Conservation (phyloP, 2,113 vertebrate genomes). For the Haemorhous mexicanus region DNA sequence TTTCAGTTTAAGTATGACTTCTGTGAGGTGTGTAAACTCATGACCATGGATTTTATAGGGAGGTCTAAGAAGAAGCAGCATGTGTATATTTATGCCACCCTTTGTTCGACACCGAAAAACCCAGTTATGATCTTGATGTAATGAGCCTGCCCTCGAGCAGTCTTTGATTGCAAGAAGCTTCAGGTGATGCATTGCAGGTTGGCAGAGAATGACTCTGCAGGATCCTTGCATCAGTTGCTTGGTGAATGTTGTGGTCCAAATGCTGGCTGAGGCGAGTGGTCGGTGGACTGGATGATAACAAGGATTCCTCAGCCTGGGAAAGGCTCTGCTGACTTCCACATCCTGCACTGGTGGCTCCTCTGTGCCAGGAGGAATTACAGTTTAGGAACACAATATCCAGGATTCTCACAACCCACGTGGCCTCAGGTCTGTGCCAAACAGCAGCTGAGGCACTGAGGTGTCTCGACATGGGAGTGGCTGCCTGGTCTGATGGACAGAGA, state of each 20-base stretch:
- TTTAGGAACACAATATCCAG: background rate
- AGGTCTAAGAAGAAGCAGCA: background rate
- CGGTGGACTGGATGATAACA: background rate
- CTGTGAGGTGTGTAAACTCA: background rate
- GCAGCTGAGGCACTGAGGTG: background rate
- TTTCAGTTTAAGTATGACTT: background rate
- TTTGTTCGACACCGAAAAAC: background rate
- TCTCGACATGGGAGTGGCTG: background rate
- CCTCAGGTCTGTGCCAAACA: background rate
- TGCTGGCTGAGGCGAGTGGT: fast-evolving
- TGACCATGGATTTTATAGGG: background rate
- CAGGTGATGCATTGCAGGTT: background rate
- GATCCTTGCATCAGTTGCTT: fast-evolving
- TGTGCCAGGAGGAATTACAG: background rate
- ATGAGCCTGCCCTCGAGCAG: background rate
- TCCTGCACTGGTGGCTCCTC: background rate
- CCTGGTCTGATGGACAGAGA: background rate
- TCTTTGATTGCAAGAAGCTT: background rate
- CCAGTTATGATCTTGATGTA: background rate
- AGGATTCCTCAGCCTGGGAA: background rate
- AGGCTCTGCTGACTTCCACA: background rate
- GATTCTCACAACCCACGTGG: background rate
- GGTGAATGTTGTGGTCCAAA: background rate
- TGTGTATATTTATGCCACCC: background rate
- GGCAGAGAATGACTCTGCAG: background rate